Evolutionary conservation across 2,888 invertebrate species (phyloP).

Genomic region (Cartodere bifasciata): DNA sequence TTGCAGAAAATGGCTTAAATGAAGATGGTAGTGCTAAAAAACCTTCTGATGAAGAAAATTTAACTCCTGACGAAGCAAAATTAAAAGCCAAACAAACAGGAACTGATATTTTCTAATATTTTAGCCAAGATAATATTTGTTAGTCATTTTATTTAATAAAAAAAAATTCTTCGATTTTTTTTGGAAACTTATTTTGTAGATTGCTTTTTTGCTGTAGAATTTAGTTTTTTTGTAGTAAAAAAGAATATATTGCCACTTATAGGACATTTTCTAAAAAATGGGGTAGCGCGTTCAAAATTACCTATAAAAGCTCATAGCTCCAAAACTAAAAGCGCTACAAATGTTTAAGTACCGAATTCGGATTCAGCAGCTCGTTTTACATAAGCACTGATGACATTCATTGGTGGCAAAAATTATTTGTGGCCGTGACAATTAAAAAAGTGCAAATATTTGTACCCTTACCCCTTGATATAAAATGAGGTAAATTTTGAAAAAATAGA

Average conservation of each 20-base stretch:
- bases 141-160: slow-evolving; percentile 4
- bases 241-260: neutral
- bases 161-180: slow-evolving; percentile 1
- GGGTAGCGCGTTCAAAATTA: neutral
- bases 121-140: slow-evolving; percentile 4
- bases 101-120: slow-evolving; percentile 57
- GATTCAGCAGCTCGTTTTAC: too few species aligned
- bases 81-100: slow-evolving; percentile 60
- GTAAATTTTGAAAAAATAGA: too few species aligned
- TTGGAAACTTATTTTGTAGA: neutral
- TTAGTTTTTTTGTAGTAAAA: too few species aligned
- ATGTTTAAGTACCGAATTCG: too few species aligned
- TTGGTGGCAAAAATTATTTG: too few species aligned
- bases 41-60: slow-evolving; percentile 58
- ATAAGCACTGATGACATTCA: too few species aligned
- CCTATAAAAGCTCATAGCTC: too few species aligned
- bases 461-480: too few species aligned
- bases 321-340: too few species aligned
- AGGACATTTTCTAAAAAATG: slow-evolving; percentile 1
- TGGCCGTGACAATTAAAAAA: too few species aligned
- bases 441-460: too few species aligned
- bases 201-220: too few species aligned
- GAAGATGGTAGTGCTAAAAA: slow-evolving; percentile 53
- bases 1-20: slow-evolving; percentile 54
- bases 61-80: slow-evolving; percentile 61